Conservation (phyloP, 1,140 invertebrate species). For the Drosophila setifemur region DNA sequence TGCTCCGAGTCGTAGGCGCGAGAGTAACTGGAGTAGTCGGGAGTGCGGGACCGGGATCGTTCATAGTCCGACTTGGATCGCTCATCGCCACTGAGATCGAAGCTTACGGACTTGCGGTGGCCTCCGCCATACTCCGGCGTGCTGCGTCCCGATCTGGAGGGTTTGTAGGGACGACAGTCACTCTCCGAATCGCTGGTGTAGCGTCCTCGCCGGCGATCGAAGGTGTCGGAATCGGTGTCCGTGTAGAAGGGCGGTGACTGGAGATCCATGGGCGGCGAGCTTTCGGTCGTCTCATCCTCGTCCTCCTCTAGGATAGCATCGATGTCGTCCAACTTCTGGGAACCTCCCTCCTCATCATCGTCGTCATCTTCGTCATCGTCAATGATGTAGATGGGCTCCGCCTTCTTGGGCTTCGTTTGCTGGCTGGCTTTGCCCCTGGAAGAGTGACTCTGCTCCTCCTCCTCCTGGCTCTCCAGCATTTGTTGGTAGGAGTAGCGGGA, state of each 20-base stretch:
- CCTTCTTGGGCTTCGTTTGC: slow-evolving; percentile 54
- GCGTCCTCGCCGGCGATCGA: slow-evolving; percentile 55
- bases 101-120: slow-evolving; percentile 81
- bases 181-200: slow-evolving; percentile 81
- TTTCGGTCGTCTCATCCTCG: slow-evolving; percentile 43
- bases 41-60: slow-evolving; percentile 67
- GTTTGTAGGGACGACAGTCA: slow-evolving; percentile 61
- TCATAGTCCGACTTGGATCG: slow-evolving; percentile 76
- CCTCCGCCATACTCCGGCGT: slow-evolving; percentile 62
- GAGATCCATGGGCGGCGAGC: slow-evolving; percentile 51
- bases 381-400: slow-evolving; percentile 74
- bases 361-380: slow-evolving; percentile 55
- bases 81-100: slow-evolving; percentile 81
- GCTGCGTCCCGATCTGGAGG: slow-evolving; percentile 66
- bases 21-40: slow-evolving; percentile 53
- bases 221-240: slow-evolving; percentile 72
- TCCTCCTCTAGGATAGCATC: slow-evolving; percentile 56
- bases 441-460: not conserved
- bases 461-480: slow-evolving; percentile 61
- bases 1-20: slow-evolving; percentile 79
- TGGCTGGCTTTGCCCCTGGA: slow-evolving; percentile 1
- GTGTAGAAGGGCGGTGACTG: slow-evolving; percentile 65
- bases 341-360: not conserved
- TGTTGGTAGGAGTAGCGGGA: slow-evolving; percentile 68
- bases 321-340: slow-evolving; percentile 38